Base-by-base conservation (phyloP, 2,113 vertebrate species). In the Oryzias melastigma region DNA sequence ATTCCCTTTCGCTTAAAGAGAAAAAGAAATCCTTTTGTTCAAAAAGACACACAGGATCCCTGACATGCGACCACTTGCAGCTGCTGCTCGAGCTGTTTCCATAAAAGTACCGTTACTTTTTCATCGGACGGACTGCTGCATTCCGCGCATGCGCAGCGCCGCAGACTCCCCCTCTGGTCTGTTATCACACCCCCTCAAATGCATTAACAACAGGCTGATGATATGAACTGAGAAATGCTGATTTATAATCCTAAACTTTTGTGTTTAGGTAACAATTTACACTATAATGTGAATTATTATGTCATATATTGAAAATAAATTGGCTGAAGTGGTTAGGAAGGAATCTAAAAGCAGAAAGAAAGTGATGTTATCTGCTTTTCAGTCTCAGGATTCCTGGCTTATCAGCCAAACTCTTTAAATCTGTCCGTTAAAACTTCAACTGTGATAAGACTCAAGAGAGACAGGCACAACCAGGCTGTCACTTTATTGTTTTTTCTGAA, bases 41-140 rank as follows among this genome's bases (percentile, higher is more conserved):
- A 1, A 47, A 49, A 43, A 47, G 41, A 59, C 16, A 46, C 8
- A 47, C 52, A 69, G 64, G 14, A 65, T 68, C 71, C 61, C 57
- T 74, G 78, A 76, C 41, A 75, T 42, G 58, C 72, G 67, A 70
- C 63, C 67, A 62, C 62, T 67, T 79, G 17, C 85, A 86, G 87
- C 81, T 68, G 81, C 81, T 78, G 71, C 75, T 80, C 70, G 84
- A 77, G 82, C 87, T 79, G 85, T 93, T 94, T 93, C 95, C 94
- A 94, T 95, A 95, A 95, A 97, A 95, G 94, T 94, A 92, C 88
- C 86, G 91, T 87, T 91, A 90, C 91, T 91, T 80, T 92, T 85
- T 66, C 35, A 35, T 35, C 8, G 35, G 35, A 90, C 88, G 86
- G 76, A 89, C 86, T 80, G 88, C 90, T 80, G 88, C 94, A 96